Base-by-base conservation (phyloP, 2,113 vertebrate species). In the Mandrillus leucophaeus region DNA sequence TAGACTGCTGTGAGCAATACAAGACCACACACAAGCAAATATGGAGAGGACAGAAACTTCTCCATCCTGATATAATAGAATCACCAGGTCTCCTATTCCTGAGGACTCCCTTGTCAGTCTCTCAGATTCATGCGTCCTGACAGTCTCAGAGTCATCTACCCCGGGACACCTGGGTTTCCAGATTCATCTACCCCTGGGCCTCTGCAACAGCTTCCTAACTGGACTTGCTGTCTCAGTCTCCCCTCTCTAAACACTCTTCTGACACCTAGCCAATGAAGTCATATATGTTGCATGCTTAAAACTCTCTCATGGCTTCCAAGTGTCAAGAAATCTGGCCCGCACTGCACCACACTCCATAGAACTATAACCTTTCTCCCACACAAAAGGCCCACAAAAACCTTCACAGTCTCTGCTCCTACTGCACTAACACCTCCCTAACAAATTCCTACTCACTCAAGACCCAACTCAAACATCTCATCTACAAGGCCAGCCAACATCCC, bases 111-210 rank as follows among this genome's bases (percentile, higher is more conserved):
- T 18, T 4, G 0, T 35, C 90, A 32, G 35, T 13, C 35, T 76
- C 35, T 38, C 93, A 17, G 25, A 27, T 23, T 16, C 50, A 12
- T 0, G 1, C 13, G 32, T 70, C 88, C 61, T 14, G 32, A 48
- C 25, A 0, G 18, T n/a, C 40, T 68, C 92, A 48, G 14, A 20
- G 17, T n/a, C 73, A 13, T 6, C 13, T 0, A 48, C 32, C 52
- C 40, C 0, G 20, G 25, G 35, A 43, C 32, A 32, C 66, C 55
- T 6, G 52, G 61, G 23, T n/a, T 40, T 66, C 38, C 91, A 48
- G 10, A 20, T 17, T 35, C 79, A 11, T 5, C 18, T 0, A 55
- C 32, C 45, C 40, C 0, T 35, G 25, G 38, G 50, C 32, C 32
- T 73, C 55, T 3, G 61, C 13, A 16, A 38, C 61, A 30, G 23